phyloP scores from a whole-genome alignment of 1,140 invertebrate species.

The Glossosoma conforme region DNA sequence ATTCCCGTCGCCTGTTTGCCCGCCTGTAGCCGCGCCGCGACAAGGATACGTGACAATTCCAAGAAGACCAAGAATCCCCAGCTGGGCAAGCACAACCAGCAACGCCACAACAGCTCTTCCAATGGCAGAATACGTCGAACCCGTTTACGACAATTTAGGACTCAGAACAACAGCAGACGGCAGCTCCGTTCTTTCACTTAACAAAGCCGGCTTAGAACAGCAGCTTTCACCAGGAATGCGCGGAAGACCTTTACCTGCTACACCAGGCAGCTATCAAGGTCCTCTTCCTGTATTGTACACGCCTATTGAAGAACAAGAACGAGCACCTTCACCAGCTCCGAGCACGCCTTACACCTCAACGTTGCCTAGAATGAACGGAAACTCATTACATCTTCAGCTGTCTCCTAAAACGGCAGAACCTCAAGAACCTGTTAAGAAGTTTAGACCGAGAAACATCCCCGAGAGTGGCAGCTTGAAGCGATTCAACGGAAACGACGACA shows the following conservation, averaged over 20 bases:
- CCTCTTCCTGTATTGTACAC: constrained; percentile 51
- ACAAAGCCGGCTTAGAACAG: constrained; percentile 52
- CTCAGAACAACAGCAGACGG: constrained; percentile 78
- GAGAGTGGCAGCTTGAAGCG: constrained; percentile 38
- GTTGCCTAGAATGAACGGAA: constrained; percentile 39
- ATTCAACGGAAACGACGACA: constrained; percentile 34
- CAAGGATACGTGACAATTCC: constrained; percentile 82
- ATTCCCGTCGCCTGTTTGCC: constrained; percentile 55
- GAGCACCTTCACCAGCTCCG: constrained; percentile 42
- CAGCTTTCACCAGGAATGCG: constrained; percentile 52
- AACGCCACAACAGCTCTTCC: constrained; percentile 48
- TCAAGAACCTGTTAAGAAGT: constrained; percentile 40
- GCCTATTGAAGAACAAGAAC: constrained; percentile 61
- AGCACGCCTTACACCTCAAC: constrained; percentile 34
- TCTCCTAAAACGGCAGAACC: constrained; percentile 39
- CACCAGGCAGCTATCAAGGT: constrained; percentile 45
- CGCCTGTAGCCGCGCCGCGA: constrained; percentile 57
- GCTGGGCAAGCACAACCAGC: constrained; percentile 67
- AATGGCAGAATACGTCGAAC: constrained; percentile 58
- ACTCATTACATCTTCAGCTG: constrained; percentile 37
- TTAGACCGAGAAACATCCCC: constrained; percentile 47
- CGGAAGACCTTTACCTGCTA: constrained; percentile 55
- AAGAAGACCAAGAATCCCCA: constrained; percentile 70
- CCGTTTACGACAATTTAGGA: constrained; percentile 80
- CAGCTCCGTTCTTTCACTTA: constrained; percentile 71